phyloP scores from a whole-genome alignment of 2,797 vertebrate species.

The Psittacula derbiana region DNA sequence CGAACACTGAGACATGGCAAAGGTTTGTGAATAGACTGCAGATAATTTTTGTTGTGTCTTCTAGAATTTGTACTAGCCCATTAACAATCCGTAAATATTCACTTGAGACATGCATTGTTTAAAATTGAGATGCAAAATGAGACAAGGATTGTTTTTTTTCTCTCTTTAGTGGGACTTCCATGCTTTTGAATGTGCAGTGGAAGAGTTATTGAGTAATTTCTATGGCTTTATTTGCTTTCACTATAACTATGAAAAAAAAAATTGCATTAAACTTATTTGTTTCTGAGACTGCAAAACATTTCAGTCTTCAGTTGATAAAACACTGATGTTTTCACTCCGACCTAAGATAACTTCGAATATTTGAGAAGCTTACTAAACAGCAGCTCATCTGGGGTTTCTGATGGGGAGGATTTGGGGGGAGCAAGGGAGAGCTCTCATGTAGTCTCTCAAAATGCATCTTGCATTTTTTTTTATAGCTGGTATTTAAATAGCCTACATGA shows the following conservation, averaged over 20 bases:
- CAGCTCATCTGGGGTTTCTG: background rate
- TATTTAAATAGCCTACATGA: background rate
- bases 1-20: slow-evolving; percentile 55
- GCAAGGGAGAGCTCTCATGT: background rate
- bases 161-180: background rate
- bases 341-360: background rate
- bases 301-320: background rate
- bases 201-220: background rate
- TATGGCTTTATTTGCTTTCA: slow-evolving; percentile 3
- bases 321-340: background rate
- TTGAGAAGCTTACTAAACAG: background rate
- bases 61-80: slow-evolving; percentile 40
- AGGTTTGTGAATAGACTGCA: slow-evolving; percentile 61
- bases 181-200: background rate
- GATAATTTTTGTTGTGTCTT: slow-evolving; percentile 63
- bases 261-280: background rate
- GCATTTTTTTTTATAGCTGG: background rate
- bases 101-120: slow-evolving; percentile 2
- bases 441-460: background rate
- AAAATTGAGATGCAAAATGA: slow-evolving; percentile 56
- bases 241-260: background rate
- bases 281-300: background rate
- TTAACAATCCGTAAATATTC: slow-evolving; percentile 56
- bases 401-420: background rate
- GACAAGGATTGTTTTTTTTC: background rate